Evolutionary conservation across 2,797 vertebrate species (phyloP).

Genomic region (Mus minutoides): DNA sequence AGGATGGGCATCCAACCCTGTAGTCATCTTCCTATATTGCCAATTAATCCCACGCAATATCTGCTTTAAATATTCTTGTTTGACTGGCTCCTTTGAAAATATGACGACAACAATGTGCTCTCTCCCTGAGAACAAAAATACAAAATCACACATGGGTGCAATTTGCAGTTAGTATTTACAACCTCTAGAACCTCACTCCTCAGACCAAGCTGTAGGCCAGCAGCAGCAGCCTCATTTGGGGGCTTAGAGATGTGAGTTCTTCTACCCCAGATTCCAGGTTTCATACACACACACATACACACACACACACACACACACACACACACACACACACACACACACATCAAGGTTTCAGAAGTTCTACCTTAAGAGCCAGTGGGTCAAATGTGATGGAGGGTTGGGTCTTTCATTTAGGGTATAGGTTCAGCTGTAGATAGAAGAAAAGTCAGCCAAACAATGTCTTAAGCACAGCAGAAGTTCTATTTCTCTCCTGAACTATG

Average conservation of each 20-base stretch:
- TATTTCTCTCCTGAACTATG: neutral
- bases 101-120: conserved; percentile 2
- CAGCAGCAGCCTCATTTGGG: neutral
- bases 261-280: neutral
- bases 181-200: neutral
- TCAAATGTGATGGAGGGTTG: neutral
- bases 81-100: conserved; percentile 31
- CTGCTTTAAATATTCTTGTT: conserved; percentile 53
- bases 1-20: neutral
- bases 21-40: conserved; percentile 31
- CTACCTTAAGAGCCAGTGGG: neutral
- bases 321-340: neutral
- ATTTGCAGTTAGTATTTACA: conserved; percentile 21
- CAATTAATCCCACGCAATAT: conserved; percentile 33
- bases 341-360: neutral
- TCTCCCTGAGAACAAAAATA: neutral
- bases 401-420: neutral
- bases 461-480: neutral
- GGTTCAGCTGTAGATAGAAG: neutral
- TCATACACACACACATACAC: neutral
- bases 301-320: neutral
- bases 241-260: neutral
- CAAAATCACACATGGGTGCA: neutral
- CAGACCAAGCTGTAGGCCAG: neutral
- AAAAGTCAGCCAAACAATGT: neutral